These are phyloP conservation scores for Tromatobia lineatoria DNA, from an alignment of 2,888 invertebrate genomes.

Conservation along the genomic window DNA sequence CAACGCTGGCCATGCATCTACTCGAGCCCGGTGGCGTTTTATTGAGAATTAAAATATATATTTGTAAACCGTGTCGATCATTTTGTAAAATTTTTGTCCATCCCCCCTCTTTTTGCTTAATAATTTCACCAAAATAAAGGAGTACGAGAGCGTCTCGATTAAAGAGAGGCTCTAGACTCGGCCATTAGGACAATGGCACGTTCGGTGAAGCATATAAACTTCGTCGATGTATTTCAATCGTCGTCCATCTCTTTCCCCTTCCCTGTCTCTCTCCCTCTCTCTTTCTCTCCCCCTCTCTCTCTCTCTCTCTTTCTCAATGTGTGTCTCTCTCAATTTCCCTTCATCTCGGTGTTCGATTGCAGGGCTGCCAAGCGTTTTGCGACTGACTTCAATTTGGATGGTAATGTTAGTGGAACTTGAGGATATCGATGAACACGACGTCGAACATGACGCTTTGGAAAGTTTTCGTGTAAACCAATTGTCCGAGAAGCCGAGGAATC, in stretches of 20 bases:
- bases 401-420: slow-evolving; percentile 30
- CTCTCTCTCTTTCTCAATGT: slow-evolving; percentile 25
- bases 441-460: slow-evolving; percentile 18
- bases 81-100: slow-evolving; percentile 38
- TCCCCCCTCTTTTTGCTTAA: slow-evolving; percentile 73
- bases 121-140: slow-evolving; percentile 69
- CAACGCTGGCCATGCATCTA: slow-evolving; percentile 82
- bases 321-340: slow-evolving; percentile 18
- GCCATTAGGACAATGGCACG: slow-evolving; percentile 72
- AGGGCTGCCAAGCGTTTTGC: slow-evolving; percentile 48
- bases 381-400: slow-evolving; percentile 46
- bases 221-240: slow-evolving; percentile 77
- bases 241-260: slow-evolving; percentile 44
- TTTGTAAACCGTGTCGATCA: slow-evolving; percentile 6
- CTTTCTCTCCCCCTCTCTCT: slow-evolving; percentile 39
- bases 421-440: slow-evolving; percentile 15
- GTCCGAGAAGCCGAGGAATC: slow-evolving; percentile 18
- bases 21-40: slow-evolving; percentile 84
- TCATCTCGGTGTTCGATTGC: slow-evolving; percentile 58
- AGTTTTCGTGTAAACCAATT: slow-evolving; percentile 37
- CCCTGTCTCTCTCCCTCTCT: slow-evolving; percentile 37
- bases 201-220: slow-evolving; percentile 67
- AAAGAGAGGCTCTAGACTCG: slow-evolving; percentile 38
- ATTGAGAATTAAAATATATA: slow-evolving; percentile 82
- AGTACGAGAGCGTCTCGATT: slow-evolving; percentile 56